These are phyloP conservation scores for Eurytoma adleriae DNA, from an alignment of 2,888 invertebrate genomes.

Conservation along the genomic window DNA sequence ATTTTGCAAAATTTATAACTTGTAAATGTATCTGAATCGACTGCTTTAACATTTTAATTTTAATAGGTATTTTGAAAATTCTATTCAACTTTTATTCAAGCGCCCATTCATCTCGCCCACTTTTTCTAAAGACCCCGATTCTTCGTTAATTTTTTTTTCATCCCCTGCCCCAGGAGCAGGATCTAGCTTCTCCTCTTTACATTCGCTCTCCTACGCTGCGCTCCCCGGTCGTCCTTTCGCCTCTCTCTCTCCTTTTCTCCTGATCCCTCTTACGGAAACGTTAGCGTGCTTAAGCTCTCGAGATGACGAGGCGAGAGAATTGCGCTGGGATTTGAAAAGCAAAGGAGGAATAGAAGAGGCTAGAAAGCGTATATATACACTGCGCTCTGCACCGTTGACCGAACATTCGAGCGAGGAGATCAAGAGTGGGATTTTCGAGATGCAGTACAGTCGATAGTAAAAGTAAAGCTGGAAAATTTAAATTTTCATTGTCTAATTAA, in stretches of 20 bases:
- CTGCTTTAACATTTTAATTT: neutral
- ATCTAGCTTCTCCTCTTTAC: neutral
- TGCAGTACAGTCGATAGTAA: neutral
- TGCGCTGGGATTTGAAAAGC: slow-evolving; percentile 55
- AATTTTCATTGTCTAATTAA: too few relatives aligned
- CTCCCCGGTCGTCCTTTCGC: neutral
- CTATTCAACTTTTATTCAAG: neutral
- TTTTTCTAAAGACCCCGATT: neutral
- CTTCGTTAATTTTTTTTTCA: slow-evolving; percentile 14
- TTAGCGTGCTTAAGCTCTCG: slow-evolving; percentile 54
- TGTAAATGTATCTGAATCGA: neutral
- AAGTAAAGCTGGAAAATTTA: too few relatives aligned
- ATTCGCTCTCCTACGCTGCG: neutral
- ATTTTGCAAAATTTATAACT: neutral
- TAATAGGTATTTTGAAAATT: neutral
- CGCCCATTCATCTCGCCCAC: neutral
- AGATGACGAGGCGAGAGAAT: slow-evolving; percentile 56
- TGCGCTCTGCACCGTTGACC: slow-evolving; percentile 31
- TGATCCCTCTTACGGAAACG: slow-evolving; percentile 54
- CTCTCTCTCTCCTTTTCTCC: slow-evolving; percentile 38
- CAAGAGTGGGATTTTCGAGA: slow-evolving; percentile 29
- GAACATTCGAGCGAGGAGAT: slow-evolving; percentile 39
- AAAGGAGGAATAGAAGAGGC: slow-evolving; percentile 38
- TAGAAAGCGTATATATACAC: slow-evolving; percentile 11
- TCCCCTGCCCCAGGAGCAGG: neutral